Conservation (phyloP, 2,888 invertebrate genomes). For the Eupithecia subumbrata region DNA sequence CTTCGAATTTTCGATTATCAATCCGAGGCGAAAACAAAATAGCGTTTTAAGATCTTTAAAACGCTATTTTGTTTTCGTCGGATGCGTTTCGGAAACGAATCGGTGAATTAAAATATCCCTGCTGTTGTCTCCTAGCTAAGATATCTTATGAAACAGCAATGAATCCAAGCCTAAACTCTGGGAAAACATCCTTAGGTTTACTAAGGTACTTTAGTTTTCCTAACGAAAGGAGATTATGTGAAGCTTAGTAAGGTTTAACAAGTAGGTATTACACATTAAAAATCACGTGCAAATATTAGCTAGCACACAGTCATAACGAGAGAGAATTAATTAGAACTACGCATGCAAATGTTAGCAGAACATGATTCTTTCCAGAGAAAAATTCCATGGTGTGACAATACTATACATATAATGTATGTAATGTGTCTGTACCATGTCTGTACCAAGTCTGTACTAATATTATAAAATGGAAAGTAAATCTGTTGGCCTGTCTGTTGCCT, state of each 20-base stretch:
- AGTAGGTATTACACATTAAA: neutral
- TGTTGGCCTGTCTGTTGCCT: too few species aligned
- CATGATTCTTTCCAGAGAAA: neutral
- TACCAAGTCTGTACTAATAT: too few species aligned
- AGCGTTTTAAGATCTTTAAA: too few species aligned
- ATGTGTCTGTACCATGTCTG: too few species aligned
- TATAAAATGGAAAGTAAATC: too few species aligned
- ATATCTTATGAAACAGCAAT: neutral
- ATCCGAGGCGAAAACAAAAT: too few species aligned
- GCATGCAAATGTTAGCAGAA: constrained; percentile 6
- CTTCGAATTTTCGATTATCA: too few species aligned
- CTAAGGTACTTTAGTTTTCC: neutral
- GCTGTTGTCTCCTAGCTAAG: neutral
- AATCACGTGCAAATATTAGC: constrained; percentile 13
- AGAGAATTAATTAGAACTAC: neutral
- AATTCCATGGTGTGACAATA: neutral
- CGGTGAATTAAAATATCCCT: too few species aligned
- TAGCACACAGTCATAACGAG: constrained; percentile 1
- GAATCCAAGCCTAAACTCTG: neutral
- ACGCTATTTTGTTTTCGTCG: too few species aligned
- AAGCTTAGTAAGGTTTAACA: neutral
- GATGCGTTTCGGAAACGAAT: too few species aligned
- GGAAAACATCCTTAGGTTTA: neutral
- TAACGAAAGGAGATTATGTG: neutral
- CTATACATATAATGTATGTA: neutral